phyloP scores from a whole-genome alignment of 1,140 invertebrate genomes.

The Heliothis subflexa region DNA sequence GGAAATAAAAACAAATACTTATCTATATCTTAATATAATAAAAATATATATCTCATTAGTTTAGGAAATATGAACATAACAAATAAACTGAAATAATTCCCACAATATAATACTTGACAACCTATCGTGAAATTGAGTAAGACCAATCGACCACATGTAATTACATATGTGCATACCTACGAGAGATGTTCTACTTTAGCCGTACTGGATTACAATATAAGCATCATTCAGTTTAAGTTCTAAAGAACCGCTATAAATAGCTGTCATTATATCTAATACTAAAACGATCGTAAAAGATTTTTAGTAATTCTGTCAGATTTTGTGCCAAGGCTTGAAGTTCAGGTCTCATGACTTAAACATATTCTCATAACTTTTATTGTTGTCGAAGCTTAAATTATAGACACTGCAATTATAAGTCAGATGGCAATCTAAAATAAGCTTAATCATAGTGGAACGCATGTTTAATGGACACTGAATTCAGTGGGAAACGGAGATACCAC shows the following conservation, averaged over 20 bases:
- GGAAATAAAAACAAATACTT: too few relatives aligned
- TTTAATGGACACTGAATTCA: constrained; percentile 25
- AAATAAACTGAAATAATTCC: too few relatives aligned
- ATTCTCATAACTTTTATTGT: constrained; percentile 37
- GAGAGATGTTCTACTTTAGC: too few relatives aligned
- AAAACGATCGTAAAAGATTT: not conserved
- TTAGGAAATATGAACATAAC: too few relatives aligned
- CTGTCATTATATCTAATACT: not conserved
- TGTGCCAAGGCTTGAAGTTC: constrained; percentile 35
- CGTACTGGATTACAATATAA: not conserved
- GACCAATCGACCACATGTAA: too few relatives aligned
- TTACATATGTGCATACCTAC: too few relatives aligned
- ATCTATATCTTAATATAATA: too few relatives aligned
- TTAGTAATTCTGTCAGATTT: not conserved
- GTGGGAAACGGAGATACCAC: not conserved
- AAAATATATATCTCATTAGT: too few relatives aligned
- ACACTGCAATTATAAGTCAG: constrained; percentile 21
- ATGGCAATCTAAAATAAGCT: constrained; percentile 9
- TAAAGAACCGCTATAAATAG: not conserved
- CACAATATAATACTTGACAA: too few relatives aligned
- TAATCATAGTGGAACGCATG: constrained; percentile 28
- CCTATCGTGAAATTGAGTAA: too few relatives aligned
- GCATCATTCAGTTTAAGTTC: not conserved
- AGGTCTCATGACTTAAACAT: constrained; percentile 3
- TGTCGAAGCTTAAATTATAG: constrained; percentile 2